Evolutionary conservation across 2,797 vertebrate genomes (phyloP).

Genomic region (Ptychadena robeensis): DNA sequence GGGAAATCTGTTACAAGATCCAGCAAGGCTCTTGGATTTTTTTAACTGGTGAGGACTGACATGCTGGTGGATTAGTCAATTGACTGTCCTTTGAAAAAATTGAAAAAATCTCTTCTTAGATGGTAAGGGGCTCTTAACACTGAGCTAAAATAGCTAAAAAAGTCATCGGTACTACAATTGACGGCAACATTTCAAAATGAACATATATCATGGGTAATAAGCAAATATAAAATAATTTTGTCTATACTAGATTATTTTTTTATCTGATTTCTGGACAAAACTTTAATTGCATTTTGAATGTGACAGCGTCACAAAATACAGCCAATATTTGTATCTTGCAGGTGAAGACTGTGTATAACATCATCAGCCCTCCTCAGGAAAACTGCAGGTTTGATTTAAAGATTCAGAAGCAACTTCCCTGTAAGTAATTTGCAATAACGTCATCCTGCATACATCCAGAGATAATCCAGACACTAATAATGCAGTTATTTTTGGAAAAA

Average conservation of each 20-base stretch:
- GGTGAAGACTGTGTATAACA: constrained; percentile 86
- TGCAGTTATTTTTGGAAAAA: no score
- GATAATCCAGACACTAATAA: neutral
- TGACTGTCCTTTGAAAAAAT: no score
- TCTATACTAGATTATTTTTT: neutral
- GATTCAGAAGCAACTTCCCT: constrained; percentile 65
- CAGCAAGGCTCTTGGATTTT: no score
- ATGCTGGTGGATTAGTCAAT: no score
- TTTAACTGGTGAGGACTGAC: no score
- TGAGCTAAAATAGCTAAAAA: neutral
- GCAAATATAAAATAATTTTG: no score
- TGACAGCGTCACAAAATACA: neutral
- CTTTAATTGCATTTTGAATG: no score
- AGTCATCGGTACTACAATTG: no score
- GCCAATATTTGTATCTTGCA: constrained; percentile 62
- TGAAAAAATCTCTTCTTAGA: neutral
- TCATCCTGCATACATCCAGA: neutral
- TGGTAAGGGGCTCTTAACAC: neutral
- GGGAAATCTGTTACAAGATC: no score
- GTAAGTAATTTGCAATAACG: neutral
- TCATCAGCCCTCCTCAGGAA: constrained; percentile 72
- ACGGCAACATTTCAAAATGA: no score
- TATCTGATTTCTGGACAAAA: neutral
- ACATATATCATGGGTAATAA: no score
- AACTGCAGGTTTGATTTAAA: constrained; percentile 84